Evolutionary conservation across 1,140 invertebrate genomes (phyloP).

Genomic region (Megathymus violae): DNA sequence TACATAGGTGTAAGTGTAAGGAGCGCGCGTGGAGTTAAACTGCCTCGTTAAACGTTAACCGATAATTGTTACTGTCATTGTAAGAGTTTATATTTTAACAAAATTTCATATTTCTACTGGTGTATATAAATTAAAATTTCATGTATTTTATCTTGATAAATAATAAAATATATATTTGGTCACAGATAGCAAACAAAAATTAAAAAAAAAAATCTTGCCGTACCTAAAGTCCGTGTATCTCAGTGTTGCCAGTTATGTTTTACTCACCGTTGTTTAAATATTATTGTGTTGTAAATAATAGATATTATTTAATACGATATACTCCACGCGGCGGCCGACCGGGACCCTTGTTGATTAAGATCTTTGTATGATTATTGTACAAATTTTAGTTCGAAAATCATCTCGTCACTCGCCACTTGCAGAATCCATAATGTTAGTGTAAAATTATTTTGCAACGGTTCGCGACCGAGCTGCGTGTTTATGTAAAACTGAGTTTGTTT

Average conservation of each 20-base stretch:
- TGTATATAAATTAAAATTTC: no score
- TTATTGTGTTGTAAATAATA: conserved; percentile 34
- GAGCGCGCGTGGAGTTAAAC: no score
- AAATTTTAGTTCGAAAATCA: background rate
- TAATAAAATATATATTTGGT: background rate
- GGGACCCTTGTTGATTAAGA: background rate
- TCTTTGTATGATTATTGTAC: conserved; percentile 10
- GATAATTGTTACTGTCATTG: no score
- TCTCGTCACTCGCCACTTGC: background rate
- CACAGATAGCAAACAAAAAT: background rate
- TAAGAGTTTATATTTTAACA: no score
- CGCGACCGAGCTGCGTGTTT: background rate
- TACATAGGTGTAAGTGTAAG: no score
- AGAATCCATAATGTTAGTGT: background rate
- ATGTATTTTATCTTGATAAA: background rate
- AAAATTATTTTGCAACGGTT: background rate
- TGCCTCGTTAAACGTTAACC: no score
- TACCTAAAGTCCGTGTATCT: conserved; percentile 16
- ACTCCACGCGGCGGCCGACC: conserved; percentile 7
- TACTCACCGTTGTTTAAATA: conserved; percentile 20
- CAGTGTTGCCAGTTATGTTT: conserved; percentile 12
- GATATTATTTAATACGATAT: conserved; percentile 35
- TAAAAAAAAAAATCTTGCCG: background rate
- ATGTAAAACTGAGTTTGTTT: no score
- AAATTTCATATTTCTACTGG: no score